phyloP scores from a whole-genome alignment of 2,888 invertebrate genomes.

The Strigamia crassipes region DNA sequence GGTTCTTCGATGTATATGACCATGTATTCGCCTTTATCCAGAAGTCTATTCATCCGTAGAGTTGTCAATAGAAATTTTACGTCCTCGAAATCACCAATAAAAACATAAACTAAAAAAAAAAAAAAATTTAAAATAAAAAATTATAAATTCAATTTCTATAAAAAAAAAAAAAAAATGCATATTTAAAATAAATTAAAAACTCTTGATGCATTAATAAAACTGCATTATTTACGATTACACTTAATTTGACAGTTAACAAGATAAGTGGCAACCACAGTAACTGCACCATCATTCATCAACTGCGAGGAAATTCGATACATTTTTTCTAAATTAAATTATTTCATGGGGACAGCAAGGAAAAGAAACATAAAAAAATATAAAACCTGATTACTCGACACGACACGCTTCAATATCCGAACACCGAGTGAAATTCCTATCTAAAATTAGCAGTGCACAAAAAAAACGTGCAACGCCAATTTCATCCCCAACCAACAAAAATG shows the following conservation, averaged over 20 bases:
- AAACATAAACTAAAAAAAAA: conserved; percentile 76
- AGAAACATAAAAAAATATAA: no score
- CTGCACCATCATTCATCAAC: neutral
- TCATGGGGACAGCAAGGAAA: no score
- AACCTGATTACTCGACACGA: neutral
- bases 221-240: neutral
- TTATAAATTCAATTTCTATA: neutral
- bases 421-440: neutral
- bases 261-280: neutral
- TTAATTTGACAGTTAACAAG: neutral
- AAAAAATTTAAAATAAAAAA: conserved; percentile 25
- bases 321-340: neutral
- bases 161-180: neutral
- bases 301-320: neutral
- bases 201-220: no score
- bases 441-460: neutral
- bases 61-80: conserved; percentile 82
- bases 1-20: conserved; percentile 87
- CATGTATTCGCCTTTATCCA: conserved; percentile 80
- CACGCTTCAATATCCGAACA: neutral
- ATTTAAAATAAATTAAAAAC: neutral
- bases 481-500: neutral
- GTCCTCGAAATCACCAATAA: conserved; percentile 84
- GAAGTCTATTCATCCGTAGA: conserved; percentile 73
- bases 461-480: neutral